A percentile compares a stretch with the other conserved stretches of the same genome.
Evolutionary conservation across 2,113 vertebrate genomes (phyloP).

Genomic region (Albula glossodonta): DNA sequence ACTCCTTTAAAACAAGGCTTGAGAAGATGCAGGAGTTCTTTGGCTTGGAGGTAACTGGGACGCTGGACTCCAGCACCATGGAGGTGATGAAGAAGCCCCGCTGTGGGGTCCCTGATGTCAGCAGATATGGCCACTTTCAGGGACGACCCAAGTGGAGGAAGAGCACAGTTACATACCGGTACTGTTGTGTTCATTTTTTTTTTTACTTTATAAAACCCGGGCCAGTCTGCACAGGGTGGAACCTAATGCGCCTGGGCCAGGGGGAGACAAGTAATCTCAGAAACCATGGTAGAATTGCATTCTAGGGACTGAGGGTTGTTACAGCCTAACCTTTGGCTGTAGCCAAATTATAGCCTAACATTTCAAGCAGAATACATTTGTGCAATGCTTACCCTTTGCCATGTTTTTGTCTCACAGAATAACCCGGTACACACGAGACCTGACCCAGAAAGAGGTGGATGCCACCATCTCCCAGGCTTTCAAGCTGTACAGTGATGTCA

Average conservation of each 20-base stretch:
- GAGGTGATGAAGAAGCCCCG: constrained; percentile 65
- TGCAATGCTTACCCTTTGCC: no score
- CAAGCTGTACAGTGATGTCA: constrained; percentile 68
- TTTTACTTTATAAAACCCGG: neutral
- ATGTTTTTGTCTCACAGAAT: constrained; percentile 49
- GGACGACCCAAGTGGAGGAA: constrained; percentile 70
- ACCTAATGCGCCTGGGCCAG: neutral
- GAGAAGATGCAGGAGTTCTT: constrained; percentile 70
- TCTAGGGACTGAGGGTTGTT: neutral
- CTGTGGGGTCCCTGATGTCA: constrained; percentile 67
- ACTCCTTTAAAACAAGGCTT: constrained; percentile 50
- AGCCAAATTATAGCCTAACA: neutral
- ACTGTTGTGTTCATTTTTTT: neutral
- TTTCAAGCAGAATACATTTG: neutral
- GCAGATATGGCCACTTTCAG: constrained; percentile 65
- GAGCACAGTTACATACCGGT: constrained; percentile 72
- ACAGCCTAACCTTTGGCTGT: neutral
- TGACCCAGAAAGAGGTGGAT: constrained; percentile 58
- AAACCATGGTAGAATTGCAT: neutral
- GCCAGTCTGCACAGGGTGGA: neutral
- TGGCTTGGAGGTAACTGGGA: constrained; percentile 63
- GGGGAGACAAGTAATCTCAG: no score
- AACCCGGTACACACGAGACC: constrained; percentile 61
- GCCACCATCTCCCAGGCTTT: constrained; percentile 60
- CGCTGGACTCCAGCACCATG: constrained; percentile 59